A percentile compares a stretch with the other conserved stretches of the same genome.
Evolutionary conservation across 2,797 vertebrate species (phyloP).

Genomic region (Merluccius polli): DNA sequence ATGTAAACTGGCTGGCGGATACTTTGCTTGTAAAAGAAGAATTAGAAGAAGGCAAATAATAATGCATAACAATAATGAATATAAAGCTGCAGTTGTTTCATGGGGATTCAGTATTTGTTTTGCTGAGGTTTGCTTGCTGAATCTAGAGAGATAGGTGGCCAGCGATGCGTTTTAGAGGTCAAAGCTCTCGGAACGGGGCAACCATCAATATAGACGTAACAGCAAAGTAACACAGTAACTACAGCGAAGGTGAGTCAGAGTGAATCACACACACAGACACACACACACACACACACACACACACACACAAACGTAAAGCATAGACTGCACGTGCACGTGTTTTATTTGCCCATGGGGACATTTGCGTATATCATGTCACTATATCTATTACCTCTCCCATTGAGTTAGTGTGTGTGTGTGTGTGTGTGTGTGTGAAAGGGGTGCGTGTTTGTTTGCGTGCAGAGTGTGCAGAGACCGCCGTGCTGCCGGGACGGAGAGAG

Average conservation of each 20-base stretch:
- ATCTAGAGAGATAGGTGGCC: not conserved
- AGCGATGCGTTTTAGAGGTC: not conserved
- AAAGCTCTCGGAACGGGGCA: not conserved
- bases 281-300: not conserved
- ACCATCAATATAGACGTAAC: not conserved
- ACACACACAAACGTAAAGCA: not conserved
- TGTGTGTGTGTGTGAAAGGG: not conserved
- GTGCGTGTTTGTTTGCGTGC: conserved; percentile 16
- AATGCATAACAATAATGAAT: too few species aligned
- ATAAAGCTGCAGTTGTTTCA: not conserved
- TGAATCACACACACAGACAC: not conserved
- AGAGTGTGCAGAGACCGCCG: not conserved
- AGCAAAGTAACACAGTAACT: not conserved
- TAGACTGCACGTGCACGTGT: not conserved
- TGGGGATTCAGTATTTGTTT: too few species aligned
- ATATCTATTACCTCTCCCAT: not conserved
- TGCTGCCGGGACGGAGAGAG: not conserved
- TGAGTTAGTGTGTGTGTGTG: not conserved
- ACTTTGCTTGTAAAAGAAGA: too few species aligned
- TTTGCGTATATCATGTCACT: not conserved
- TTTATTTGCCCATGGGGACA: not conserved
- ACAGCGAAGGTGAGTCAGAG: not conserved
- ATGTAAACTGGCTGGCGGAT: too few species aligned
- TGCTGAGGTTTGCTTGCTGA: not conserved
- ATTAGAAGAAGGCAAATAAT: too few species aligned